Evolutionary conservation across 2,888 invertebrate genomes (phyloP), one percentile per base, ranked within the genome.

Genomic region (Drosophila setosimentum): DNA sequence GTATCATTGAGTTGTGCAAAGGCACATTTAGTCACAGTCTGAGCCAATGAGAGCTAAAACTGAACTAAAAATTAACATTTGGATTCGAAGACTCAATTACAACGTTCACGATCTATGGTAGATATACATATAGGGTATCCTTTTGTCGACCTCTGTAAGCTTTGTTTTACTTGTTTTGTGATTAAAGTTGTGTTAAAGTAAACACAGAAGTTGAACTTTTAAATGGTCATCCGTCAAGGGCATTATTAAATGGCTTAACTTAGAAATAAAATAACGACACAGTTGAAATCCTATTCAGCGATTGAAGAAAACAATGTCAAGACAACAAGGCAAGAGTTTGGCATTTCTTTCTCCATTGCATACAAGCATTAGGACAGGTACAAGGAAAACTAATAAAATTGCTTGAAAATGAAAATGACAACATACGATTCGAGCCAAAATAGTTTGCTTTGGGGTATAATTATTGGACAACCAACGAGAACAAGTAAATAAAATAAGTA

Each of bases 151-250:
- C 16, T 45, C 13, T 45, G 0, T 1, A 1, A 1, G 8, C 21
- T 16, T 24, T 16, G 7, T 33, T n/a, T 16, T 50, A 10, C 40
- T 61, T 71, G 27, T 54, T 57, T 49, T 50, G 45, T 42, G 59
- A 57, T 62, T 29, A 37, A 50, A 64, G 49, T 78, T 85, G 63
- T 78, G 65, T 59, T 68, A 27, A 71, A 80, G 51, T 69, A 60
- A 59, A 62, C 50, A 68, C 58, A 73, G 11, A 50, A 55, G 65
- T 45, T 42, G 55, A 72, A 55, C 65, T 79, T 79, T 78, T 79
- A 48, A 66, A 67, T 57, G 35, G 21, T 10, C 53, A 29, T 48
- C 63, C 68, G 76, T 76, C 79, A 76, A 73, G 76, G 66, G 35
- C 76, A 62, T 45, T 57, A 51, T 45, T 29, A 27, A 45, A 45